Percentiles rank a stretch among this genome's conserved stretches.
These are phyloP conservation scores for Sisor rabdophorus DNA, from an alignment of 2,113 vertebrate genomes.

Conservation along the genomic window DNA sequence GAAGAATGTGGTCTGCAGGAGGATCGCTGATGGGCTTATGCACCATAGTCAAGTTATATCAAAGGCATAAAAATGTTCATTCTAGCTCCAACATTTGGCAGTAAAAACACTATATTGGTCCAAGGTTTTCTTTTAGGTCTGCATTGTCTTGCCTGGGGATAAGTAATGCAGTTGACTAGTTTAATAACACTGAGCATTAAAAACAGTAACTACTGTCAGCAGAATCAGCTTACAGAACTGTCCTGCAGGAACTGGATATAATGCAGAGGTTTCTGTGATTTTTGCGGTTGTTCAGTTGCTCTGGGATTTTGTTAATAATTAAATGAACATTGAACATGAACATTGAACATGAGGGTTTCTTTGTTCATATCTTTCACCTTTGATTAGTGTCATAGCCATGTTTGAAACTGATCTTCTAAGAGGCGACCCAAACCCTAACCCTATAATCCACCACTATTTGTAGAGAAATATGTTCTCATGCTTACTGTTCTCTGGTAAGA, in stretches of 20 bases:
- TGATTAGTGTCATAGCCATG: not conserved
- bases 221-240: not conserved
- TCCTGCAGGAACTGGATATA: not conserved
- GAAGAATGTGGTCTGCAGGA: constrained; percentile 27
- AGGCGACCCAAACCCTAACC: not conserved
- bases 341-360: too few species aligned
- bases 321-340: too few species aligned
- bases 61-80: constrained; percentile 11
- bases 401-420: not conserved
- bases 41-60: constrained; percentile 26
- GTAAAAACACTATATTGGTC: not conserved
- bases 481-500: not conserved
- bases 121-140: not conserved
- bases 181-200: not conserved
- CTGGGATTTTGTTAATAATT: not conserved
- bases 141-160: not conserved
- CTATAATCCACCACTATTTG: not conserved
- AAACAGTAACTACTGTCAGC: not conserved
- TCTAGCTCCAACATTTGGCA: constrained; percentile 15
- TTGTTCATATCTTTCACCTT: too few species aligned
- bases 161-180: not conserved
- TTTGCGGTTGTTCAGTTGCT: not conserved
- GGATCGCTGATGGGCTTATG: constrained; percentile 25
- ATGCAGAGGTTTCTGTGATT: not conserved
- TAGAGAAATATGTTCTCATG: not conserved